These are phyloP conservation scores for Lapara coniferarum DNA, from an alignment of 2,888 invertebrate genomes.

Conservation along the genomic window DNA sequence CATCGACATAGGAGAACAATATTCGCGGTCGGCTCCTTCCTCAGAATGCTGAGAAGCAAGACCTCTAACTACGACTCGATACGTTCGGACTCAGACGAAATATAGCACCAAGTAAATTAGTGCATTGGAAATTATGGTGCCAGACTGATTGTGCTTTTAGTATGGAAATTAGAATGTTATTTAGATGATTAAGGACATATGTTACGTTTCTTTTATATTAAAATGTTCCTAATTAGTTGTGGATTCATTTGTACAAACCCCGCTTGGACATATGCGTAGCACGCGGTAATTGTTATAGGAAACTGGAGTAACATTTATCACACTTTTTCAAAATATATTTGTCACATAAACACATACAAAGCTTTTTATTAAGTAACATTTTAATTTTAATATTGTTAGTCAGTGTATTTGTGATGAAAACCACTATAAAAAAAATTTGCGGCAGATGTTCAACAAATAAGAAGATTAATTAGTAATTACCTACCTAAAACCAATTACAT, in stretches of 20 bases:
- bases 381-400: too few species aligned
- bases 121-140: conserved; percentile 63
- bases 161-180: conserved; percentile 54
- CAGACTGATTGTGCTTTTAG: conserved; percentile 77
- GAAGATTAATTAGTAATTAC: too few species aligned
- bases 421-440: too few species aligned
- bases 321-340: neutral
- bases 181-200: conserved; percentile 55
- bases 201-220: conserved; percentile 63
- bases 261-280: conserved; percentile 45
- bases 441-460: too few species aligned
- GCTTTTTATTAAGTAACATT: too few species aligned
- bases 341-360: too few species aligned
- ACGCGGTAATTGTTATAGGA: neutral
- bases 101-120: conserved; percentile 67
- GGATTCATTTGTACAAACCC: conserved; percentile 54
- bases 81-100: conserved; percentile 84
- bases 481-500: too few species aligned
- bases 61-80: conserved; percentile 91
- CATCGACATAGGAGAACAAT: conserved; percentile 90
- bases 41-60: conserved; percentile 89
- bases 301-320: conserved; percentile 12
- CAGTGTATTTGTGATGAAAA: too few species aligned
- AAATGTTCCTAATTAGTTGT: conserved; percentile 78
- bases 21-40: conserved; percentile 89